Evolutionary conservation across 2,888 invertebrate species (phyloP).

Genomic region (Phortica okadai): DNA sequence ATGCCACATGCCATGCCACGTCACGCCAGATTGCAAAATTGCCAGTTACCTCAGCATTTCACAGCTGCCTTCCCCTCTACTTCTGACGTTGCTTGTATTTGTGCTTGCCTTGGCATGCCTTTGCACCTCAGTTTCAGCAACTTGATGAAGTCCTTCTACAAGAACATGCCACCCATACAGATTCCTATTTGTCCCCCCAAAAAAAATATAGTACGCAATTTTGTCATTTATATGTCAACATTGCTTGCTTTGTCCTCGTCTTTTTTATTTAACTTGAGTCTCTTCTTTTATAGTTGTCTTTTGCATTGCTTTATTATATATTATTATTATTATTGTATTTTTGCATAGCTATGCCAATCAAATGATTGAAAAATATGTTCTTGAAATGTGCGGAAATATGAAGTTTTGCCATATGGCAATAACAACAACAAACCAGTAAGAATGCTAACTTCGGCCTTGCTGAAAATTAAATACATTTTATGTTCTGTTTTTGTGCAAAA

Average conservation of each 20-base stretch:
- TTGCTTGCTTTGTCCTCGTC: background rate
- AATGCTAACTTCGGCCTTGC: too few species aligned
- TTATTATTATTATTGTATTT: too few species aligned
- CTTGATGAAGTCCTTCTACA: background rate
- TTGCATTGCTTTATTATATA: background rate
- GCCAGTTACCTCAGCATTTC: background rate
- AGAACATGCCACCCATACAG: background rate
- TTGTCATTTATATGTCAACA: background rate
- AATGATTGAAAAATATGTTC: too few species aligned
- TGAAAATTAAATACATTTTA: too few species aligned
- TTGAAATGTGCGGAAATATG: too few species aligned
- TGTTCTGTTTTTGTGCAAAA: too few species aligned
- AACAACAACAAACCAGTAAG: too few species aligned
- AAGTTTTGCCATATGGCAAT: too few species aligned
- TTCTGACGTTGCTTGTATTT: constrained; percentile 50
- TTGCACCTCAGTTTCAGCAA: background rate
- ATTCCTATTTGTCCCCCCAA: background rate
- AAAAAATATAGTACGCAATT: background rate
- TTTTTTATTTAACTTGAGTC: background rate
- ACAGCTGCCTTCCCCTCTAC: constrained; percentile 4
- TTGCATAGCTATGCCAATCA: too few species aligned
- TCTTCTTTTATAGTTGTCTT: background rate
- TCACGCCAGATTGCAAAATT: background rate
- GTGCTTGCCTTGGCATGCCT: background rate
- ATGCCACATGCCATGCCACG: background rate